Evolutionary conservation across 1,140 invertebrate species (phyloP).

Genomic region (Pissodes strobi): DNA sequence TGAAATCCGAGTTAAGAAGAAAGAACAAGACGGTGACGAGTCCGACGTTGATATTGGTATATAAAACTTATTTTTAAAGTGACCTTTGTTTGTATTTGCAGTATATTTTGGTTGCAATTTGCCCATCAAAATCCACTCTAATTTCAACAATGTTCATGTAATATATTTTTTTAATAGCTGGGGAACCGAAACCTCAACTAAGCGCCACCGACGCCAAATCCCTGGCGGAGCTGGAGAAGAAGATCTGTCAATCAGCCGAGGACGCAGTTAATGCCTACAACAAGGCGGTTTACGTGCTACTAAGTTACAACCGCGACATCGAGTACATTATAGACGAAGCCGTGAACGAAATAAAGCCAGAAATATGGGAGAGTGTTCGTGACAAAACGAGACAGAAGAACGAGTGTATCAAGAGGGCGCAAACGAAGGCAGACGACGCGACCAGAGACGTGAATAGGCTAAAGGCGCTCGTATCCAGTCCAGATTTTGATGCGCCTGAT

Average conservation of each 20-base stretch:
- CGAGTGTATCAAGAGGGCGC: conserved; percentile 58
- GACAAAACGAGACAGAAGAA: conserved; percentile 62
- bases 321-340: conserved; percentile 63
- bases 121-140: no score
- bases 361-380: conserved; percentile 63
- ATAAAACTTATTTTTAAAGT: no score
- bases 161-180: no score
- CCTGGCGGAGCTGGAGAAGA: conserved; percentile 62
- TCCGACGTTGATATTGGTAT: conserved; percentile 32
- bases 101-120: no score
- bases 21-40: conserved; percentile 35
- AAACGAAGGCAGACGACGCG: conserved; percentile 57
- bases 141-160: no score
- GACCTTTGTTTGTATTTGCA: no score
- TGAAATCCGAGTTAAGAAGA: conserved; percentile 47
- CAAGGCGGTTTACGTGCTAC: conserved; percentile 59
- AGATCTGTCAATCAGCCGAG: conserved; percentile 59
- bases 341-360: conserved; percentile 60
- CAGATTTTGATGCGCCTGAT: conserved; percentile 53
- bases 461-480: conserved; percentile 47
- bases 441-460: conserved; percentile 49
- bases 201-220: conserved; percentile 48
- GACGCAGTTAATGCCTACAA: conserved; percentile 63
- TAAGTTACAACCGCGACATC: conserved; percentile 65
- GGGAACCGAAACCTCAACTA: conserved; percentile 41